Percentiles rank a stretch among this genome's conserved stretches.
Evolutionary conservation across 2,888 invertebrate species (phyloP).

Genomic region (Himalopsyche anomala): DNA sequence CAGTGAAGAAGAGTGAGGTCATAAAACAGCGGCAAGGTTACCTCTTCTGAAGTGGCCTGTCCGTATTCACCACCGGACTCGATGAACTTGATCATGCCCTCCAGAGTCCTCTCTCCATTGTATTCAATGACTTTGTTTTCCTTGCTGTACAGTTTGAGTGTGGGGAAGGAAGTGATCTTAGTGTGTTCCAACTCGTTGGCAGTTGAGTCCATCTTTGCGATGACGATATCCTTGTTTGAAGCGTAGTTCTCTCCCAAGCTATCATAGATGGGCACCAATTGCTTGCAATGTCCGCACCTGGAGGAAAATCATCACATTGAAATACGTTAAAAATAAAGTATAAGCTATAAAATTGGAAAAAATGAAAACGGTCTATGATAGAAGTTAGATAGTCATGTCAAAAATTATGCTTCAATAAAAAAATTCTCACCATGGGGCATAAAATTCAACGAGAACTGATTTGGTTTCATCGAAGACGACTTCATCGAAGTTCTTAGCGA

Average conservation of each 20-base stretch:
- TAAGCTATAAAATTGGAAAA: too few relatives aligned
- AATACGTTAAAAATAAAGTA: too few relatives aligned
- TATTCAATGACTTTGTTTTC: conserved; percentile 93
- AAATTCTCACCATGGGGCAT: conserved; percentile 93
- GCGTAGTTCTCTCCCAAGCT: conserved; percentile 96
- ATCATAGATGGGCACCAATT: conserved; percentile 97
- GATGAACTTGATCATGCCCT: conserved; percentile 94
- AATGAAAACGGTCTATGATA: too few relatives aligned
- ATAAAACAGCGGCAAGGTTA: conserved; percentile 65
- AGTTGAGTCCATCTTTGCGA: conserved; percentile 99
- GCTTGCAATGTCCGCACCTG: conserved; percentile 97
- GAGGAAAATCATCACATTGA: background rate
- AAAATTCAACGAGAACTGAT: conserved; percentile 98
- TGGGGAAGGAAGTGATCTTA: conserved; percentile 96
- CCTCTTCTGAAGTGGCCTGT: conserved; percentile 80
- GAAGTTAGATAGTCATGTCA: too few relatives aligned
- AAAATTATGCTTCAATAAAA: too few relatives aligned
- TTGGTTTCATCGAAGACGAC: conserved; percentile 92
- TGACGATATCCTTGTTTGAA: conserved; percentile 87
- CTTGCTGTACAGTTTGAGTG: conserved; percentile 95
- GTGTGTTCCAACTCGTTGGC: conserved; percentile 98
- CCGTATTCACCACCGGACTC: conserved; percentile 92
- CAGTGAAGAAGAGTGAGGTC: conserved; percentile 1
- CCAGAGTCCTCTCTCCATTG: conserved; percentile 96
- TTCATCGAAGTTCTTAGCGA: conserved; percentile 96